Percentiles rank a stretch among this genome's conserved stretches.
phyloP scores from a whole-genome alignment of 2,113 vertebrate genomes.

The Carettochelys insculpta region DNA sequence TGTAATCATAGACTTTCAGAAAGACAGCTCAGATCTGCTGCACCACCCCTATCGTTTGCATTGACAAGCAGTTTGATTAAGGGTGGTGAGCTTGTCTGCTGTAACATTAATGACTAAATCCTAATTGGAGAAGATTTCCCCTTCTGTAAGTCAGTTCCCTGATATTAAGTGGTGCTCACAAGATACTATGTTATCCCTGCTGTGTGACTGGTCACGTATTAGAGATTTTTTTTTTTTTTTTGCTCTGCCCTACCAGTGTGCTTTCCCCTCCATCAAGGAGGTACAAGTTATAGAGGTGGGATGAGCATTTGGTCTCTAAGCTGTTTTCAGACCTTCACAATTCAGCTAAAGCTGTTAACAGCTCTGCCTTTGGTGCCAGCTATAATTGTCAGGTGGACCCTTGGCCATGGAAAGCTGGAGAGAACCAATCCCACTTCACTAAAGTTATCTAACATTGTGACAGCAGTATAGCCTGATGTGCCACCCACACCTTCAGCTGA shows the following conservation, averaged over 20 bases:
- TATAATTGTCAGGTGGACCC: neutral
- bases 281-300: neutral
- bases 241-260: neutral
- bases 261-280: rapidly evolving
- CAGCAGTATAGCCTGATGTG: neutral
- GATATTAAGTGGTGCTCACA: neutral
- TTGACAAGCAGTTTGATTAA: conserved; percentile 36
- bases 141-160: neutral
- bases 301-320: neutral
- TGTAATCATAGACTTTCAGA: conserved; percentile 46
- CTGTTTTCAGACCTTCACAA: neutral
- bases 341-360: neutral
- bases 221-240: neutral
- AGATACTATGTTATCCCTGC: conserved; percentile 13
- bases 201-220: neutral
- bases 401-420: neutral
- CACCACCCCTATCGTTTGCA: conserved; percentile 20
- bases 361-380: too few relatives aligned
- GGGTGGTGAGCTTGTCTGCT: conserved; percentile 30
- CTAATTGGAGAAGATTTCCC: neutral
- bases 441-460: rapidly evolving
- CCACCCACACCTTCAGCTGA: neutral
- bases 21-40: conserved; percentile 36
- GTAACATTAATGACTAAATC: conserved; percentile 39
- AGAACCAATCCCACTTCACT: neutral